phyloP scores from a whole-genome alignment of 2,797 vertebrate species.

The Sebastes vulpes region DNA sequence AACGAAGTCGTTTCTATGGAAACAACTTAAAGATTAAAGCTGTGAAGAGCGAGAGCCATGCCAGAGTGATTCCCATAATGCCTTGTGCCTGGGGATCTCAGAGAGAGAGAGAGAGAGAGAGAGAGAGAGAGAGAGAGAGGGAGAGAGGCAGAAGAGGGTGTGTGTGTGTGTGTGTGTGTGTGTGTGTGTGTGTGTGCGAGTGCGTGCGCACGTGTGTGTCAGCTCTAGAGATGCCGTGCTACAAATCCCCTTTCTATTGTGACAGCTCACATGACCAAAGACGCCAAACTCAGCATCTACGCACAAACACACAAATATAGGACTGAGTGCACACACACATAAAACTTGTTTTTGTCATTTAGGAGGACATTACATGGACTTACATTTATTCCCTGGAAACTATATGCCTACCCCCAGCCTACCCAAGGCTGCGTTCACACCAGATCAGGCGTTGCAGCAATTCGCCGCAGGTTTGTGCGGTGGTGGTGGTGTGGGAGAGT shows the following conservation, averaged over 20 bases:
- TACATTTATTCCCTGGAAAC: not conserved
- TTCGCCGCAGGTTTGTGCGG: too few species aligned
- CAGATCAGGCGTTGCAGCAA: too few species aligned
- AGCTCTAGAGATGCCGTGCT: conserved; percentile 36
- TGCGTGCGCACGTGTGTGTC: not conserved
- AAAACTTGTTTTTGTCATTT: not conserved
- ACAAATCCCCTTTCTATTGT: conserved; percentile 54
- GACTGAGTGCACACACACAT: not conserved
- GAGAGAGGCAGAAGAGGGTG: conserved; percentile 27
- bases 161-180: too few species aligned
- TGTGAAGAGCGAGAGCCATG: conserved; percentile 76
- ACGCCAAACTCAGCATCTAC: conserved; percentile 45
- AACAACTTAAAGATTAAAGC: conserved; percentile 89
- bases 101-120: conserved; percentile 50
- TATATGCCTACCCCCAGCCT: not conserved
- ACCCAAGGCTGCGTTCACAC: not conserved
- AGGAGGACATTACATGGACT: not conserved
- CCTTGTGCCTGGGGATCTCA: conserved; percentile 78
- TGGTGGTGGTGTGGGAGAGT: too few species aligned
- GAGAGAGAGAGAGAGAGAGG: conserved; percentile 50
- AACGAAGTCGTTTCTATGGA: conserved; percentile 86
- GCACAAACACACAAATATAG: not conserved
- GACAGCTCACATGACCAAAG: conserved; percentile 60
- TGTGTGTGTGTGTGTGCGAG: not conserved
- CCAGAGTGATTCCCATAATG: conserved; percentile 82